Base-by-base conservation (phyloP, 2,113 vertebrate species). In the Pseudorasbora parva region DNA sequence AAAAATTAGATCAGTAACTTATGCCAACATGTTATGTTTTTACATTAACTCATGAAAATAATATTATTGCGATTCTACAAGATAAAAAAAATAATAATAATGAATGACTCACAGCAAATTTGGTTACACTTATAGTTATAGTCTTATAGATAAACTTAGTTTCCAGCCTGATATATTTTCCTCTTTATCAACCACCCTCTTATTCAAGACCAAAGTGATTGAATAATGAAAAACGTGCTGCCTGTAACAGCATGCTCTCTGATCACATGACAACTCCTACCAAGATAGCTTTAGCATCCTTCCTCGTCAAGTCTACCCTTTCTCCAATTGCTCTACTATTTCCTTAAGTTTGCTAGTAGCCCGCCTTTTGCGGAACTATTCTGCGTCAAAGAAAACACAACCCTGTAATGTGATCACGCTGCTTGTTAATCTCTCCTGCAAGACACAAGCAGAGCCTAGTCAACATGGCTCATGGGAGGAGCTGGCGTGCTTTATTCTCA, bases 381-480 rank as follows among this genome's bases (percentile, higher is more conserved):
- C 5, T 57, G 7, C 9, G 0, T n/a, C n/a, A 14, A 76, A 60
- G 1, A 57, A 54, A 19, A 33, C 49, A 56, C 12, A 43, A 10
- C 11, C 33, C 33, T 43, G 76, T 27, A 60, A 78, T 45, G 14
- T 17, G 56, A 60, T 27, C 33, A 17, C 75, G 10, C 30, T 57
- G 30, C n/a, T 25, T 23, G 21, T 15, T 41, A 78, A 78, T 45
- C 57, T 60, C 37, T 23, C 33, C 19, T 80, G 19, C 45, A 30
- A 64, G 43, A 54, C 27, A 17, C 64, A 17, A 30, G 11, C 12
- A 37, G 47, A 41, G 45, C 33, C 19, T 49, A 6, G 49, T 79
- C 81, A 25, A 77, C 83, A 64, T n/a, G n/a, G n/a, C n/a, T n/a
- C n/a, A n/a, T 54, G 90, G 90, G 91, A 89, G 87, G 90, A 78